These are phyloP conservation scores for Chymomyza costata DNA, from an alignment of 1,140 invertebrate genomes.

Conservation along the genomic window DNA sequence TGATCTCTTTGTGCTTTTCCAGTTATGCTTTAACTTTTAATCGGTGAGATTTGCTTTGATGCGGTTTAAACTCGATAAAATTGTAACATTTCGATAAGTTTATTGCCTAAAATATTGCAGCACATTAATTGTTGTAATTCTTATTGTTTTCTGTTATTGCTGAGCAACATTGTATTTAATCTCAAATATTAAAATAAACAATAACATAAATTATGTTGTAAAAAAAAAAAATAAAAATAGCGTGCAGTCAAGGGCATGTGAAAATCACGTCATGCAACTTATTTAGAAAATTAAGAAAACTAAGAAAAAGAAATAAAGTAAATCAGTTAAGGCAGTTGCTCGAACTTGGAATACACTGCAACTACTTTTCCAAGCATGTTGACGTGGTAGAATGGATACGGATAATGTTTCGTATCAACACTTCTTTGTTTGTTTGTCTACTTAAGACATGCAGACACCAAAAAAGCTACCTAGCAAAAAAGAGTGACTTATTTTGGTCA, in stretches of 20 bases:
- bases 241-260: constrained; percentile 32
- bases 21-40: constrained; percentile 17
- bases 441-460: too few species aligned
- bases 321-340: too few species aligned
- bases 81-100: background rate
- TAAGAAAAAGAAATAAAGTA: background rate
- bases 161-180: constrained; percentile 5
- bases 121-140: background rate
- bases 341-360: too few species aligned
- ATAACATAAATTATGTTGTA: constrained; percentile 16
- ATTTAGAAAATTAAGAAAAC: too few species aligned
- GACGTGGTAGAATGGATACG: background rate
- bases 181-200: constrained; percentile 21
- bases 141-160: background rate
- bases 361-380: constrained; percentile 8
- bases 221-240: constrained; percentile 13
- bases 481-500: too few species aligned
- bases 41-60: constrained; percentile 17
- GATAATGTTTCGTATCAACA: too few species aligned
- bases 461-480: too few species aligned
- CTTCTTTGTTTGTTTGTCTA: too few species aligned
- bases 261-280: constrained; percentile 22
- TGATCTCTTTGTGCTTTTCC: constrained; percentile 8
- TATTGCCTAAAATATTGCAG: background rate
- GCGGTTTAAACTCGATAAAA: constrained; percentile 6